Percentiles rank a stretch among this genome's conserved stretches.
Evolutionary conservation across 2,888 invertebrate species (phyloP).

Genomic region (Melanotus villosus): DNA sequence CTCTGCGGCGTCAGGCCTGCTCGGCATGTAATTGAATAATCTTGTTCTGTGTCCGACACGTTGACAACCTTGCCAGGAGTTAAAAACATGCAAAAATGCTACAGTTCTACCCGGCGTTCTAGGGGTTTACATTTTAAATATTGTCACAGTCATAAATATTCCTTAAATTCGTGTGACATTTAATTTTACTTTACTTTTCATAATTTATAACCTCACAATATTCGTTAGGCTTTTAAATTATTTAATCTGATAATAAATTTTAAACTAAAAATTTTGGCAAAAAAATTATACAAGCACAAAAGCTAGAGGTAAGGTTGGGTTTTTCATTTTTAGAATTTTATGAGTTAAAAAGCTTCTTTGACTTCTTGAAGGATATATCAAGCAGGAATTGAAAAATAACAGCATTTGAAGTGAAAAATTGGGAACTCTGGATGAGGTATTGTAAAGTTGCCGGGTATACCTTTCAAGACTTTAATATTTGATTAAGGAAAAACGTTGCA

Average conservation of each 20-base stretch:
- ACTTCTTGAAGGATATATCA: not conserved
- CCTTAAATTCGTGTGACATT: too few species aligned
- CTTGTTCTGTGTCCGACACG: conserved; percentile 41
- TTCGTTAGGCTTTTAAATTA: too few species aligned
- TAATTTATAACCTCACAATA: too few species aligned
- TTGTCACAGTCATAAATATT: not conserved
- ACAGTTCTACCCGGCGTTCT: not conserved
- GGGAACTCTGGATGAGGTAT: not conserved
- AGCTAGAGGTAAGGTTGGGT: too few species aligned
- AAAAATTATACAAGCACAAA: not conserved
- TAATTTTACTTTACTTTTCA: too few species aligned
- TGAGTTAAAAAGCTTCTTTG: not conserved
- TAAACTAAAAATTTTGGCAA: too few species aligned
- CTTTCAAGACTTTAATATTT: not conserved
- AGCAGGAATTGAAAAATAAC: conserved; percentile 4
- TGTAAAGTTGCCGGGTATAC: not conserved
- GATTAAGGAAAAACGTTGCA: not conserved
- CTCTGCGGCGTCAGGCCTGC: conserved; percentile 21
- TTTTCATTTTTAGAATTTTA: conserved; percentile 11
- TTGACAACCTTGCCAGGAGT: conserved; percentile 32
- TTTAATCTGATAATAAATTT: too few species aligned
- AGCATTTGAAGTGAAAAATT: conserved; percentile 1
- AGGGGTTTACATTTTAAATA: conserved; percentile 6
- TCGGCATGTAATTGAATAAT: conserved; percentile 40
- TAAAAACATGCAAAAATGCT: conserved; percentile 38